Evolutionary conservation across 2,888 invertebrate genomes (phyloP), one percentile per base, ranked within the genome.

Genomic region (Eubasilissa splendida): DNA sequence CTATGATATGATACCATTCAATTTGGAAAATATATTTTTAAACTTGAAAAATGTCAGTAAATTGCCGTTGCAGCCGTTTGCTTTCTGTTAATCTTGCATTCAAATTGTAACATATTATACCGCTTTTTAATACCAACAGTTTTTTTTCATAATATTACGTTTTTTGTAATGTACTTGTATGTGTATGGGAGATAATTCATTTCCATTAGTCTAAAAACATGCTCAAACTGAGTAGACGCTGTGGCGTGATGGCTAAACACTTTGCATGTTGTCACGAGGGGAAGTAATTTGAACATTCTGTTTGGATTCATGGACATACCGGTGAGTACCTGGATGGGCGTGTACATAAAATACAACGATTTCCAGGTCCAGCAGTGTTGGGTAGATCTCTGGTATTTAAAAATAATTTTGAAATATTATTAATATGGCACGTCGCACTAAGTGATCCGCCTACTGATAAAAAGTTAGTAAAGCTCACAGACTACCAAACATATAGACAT

Each of bases 201-300:
- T 71, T 71, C 71, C 71, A 71, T 71, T 71, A 71, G 54, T 31
- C 4, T 54, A 71, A 71, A 71, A 71, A 71, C 71, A 71, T 71
- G 71, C 71, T 71, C 54, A 71, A 71, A 71, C 53, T 71, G 54
- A 71, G 71, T 71, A 71, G 54, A 14, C 71, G 12, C 42, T 10
- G 58, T 58, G 59, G 59, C 58, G 59, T 56, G 73, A 56, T 31
- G 70, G 22, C 22, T 10, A 22, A n/a, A n/a, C 63, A 10, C 9
- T 3, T 59, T 58, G 73, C 73, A 31, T 73, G 73, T 14, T 73
- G 73, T 73, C 73, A 73, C 73, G 73, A 56, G 58, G 73, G 70
- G 58, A 56, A 22, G 9, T 31, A 50, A 70, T 70, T 22, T 70
- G 70, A 53, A 70, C 22, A 70, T 70, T 70, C 70, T 14, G 70